These are phyloP conservation scores for Dolomedes plantarius DNA, from an alignment of 2,888 invertebrate genomes.

Conservation along the genomic window DNA sequence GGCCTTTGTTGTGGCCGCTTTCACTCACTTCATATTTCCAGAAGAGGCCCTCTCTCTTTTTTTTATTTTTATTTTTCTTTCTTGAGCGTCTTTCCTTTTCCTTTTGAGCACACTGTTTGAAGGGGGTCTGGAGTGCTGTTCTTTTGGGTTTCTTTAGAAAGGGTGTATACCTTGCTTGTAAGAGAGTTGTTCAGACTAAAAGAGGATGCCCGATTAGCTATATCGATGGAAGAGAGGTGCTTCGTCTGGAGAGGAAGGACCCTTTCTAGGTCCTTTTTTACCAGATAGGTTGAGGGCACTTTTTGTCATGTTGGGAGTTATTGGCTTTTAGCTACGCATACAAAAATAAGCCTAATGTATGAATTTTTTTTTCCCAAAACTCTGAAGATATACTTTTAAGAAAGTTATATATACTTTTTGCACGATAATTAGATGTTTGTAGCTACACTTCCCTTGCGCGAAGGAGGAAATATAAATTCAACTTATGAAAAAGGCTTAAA, in stretches of 20 bases:
- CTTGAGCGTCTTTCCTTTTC: neutral
- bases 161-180: conserved; percentile 26
- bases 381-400: too few relatives aligned
- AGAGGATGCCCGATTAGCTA: conserved; percentile 17
- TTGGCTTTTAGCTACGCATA: too few relatives aligned
- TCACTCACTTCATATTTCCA: conserved; percentile 65
- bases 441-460: too few relatives aligned
- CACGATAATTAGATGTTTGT: too few relatives aligned
- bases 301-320: too few relatives aligned
- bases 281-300: too few relatives aligned
- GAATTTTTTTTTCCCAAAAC: too few relatives aligned
- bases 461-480: too few relatives aligned
- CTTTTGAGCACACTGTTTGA: conserved; percentile 19
- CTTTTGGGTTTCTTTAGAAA: conserved; percentile 38
- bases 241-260: neutral
- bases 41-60: conserved; percentile 30
- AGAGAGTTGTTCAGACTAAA: conserved; percentile 62
- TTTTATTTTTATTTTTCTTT: conserved; percentile 7
- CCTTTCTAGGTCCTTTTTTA: neutral
- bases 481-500: too few relatives aligned
- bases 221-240: neutral
- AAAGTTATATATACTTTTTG: too few relatives aligned
- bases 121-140: conserved; percentile 40
- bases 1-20: conserved; percentile 61
- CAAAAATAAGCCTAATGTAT: too few relatives aligned